These are phyloP conservation scores for Penaeus indicus DNA, from an alignment of 1,140 invertebrate species.

Conservation along the genomic window DNA sequence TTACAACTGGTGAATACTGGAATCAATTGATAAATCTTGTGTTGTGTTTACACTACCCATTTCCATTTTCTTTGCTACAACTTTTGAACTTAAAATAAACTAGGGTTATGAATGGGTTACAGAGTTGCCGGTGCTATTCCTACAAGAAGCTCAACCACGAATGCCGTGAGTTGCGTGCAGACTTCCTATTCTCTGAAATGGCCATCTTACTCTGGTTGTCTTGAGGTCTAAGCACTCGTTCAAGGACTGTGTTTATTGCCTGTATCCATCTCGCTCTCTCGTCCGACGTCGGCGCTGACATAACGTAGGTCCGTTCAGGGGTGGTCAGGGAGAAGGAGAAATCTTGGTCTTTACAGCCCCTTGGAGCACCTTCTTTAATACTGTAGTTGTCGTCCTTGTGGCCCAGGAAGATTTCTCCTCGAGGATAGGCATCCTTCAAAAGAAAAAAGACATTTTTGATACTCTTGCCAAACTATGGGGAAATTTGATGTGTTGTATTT, in stretches of 20 bases:
- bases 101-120: neutral
- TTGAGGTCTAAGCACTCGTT: slow-evolving; percentile 82
- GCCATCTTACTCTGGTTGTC: slow-evolving; percentile 80
- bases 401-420: slow-evolving; percentile 91
- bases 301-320: slow-evolving; percentile 83
- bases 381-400: slow-evolving; percentile 82
- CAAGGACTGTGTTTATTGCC: slow-evolving; percentile 82
- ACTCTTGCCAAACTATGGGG: no score
- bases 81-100: neutral
- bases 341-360: slow-evolving; percentile 77
- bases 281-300: slow-evolving; percentile 84
- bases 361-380: slow-evolving; percentile 75
- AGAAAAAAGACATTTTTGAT: no score
- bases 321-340: slow-evolving; percentile 90
- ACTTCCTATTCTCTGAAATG: slow-evolving; percentile 25
- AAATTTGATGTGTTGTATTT: no score
- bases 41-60: no score
- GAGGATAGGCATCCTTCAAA: slow-evolving; percentile 83
- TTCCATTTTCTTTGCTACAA: neutral
- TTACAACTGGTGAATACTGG: no score
- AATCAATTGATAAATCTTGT: no score
- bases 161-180: slow-evolving; percentile 48
- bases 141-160: slow-evolving; percentile 41
- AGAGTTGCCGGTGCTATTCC: neutral
- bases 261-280: slow-evolving; percentile 86